Evolutionary conservation across 2,797 vertebrate genomes (phyloP), one percentile per base, ranked within the genome.

Genomic region (Lepus oiostolus): DNA sequence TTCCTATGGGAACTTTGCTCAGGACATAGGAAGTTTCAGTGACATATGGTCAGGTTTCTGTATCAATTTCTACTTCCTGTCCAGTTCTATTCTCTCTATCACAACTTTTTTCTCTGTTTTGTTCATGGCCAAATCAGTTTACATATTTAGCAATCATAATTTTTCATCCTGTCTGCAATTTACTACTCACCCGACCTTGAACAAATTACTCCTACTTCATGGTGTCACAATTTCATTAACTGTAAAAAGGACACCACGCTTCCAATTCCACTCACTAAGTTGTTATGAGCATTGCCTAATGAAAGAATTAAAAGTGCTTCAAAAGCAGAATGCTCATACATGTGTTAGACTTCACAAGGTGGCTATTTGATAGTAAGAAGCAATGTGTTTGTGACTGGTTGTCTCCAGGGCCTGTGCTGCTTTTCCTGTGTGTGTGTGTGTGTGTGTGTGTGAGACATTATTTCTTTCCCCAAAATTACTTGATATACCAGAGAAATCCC

Each of bases 271-370:
- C 21, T 89, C 47, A 91, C 26, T 67, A 77, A 52, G 7, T 22
- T 79, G 38, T 68, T 67, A 5, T 85, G 28, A 81, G 30, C 10
- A n/a, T 71, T 83, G 52, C 35, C 72, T 86, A 91, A 86, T 63
- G 84, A 91, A 89, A 80, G 21, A 95, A 89, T n/a, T 86, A 86
- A 96, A 88, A 93, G 58, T 83, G 42, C 32, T 89, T 93, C 63
- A 82, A 63, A 85, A 95, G 35, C 86, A 80, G 50, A 92, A 50
- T 32, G 47, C 26, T 75, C 52, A 21, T 26, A 7, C 17, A 50
- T 71, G 74, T 77, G 32, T 90, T 30, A 82, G 50, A 86, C 21
- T 85, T 96, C 30, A 67, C 4, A 67, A 65, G 60, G 75, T 75
- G 28, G 17, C 47, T 47, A 4, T 91, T 87, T 84, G 68, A 77